Percentiles rank a stretch among this genome's conserved stretches.
Conservation (phyloP, 2,797 vertebrate species). For the Myotis planiceps region DNA sequence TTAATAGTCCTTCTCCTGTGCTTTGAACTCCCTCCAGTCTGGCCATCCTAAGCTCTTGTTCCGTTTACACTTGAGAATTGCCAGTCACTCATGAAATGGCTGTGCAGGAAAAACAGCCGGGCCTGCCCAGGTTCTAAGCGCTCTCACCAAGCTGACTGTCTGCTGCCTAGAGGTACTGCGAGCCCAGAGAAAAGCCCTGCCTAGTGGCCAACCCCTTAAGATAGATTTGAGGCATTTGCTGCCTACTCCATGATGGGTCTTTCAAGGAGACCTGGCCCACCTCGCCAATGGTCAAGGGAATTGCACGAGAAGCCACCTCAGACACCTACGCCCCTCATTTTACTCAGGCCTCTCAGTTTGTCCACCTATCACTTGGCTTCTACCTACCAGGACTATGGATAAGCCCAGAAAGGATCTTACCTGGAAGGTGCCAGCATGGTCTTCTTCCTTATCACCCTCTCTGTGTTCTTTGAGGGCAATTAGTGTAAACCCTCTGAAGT, state of each 20-base stretch:
- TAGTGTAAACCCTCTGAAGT: slow-evolving; percentile 97
- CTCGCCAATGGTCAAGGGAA: background rate
- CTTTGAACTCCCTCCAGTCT: slow-evolving; percentile 72
- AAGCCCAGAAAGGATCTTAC: slow-evolving; percentile 83
- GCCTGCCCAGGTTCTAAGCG: background rate
- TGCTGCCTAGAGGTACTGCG: background rate
- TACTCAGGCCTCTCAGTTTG: background rate
- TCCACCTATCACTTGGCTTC: background rate
- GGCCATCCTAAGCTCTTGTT: slow-evolving; percentile 55
- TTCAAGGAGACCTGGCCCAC: background rate
- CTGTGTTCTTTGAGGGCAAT: slow-evolving; percentile 95
- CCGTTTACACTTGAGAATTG: slow-evolving; percentile 39
- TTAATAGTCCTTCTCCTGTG: slow-evolving; percentile 57
- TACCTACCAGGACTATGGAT: background rate
- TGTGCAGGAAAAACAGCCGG: background rate
- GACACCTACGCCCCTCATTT: background rate
- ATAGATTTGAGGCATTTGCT: background rate
- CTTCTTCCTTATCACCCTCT: slow-evolving; percentile 96
- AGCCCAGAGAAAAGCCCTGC: background rate
- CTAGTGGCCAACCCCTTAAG: background rate
- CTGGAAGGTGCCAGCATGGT: slow-evolving; percentile 96
- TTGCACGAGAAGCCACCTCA: background rate
- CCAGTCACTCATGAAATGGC: slow-evolving; percentile 27
- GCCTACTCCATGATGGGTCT: background rate
- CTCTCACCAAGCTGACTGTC: background rate